Conservation (phyloP, 2,888 invertebrate species). For the Athalia rosae region DNA sequence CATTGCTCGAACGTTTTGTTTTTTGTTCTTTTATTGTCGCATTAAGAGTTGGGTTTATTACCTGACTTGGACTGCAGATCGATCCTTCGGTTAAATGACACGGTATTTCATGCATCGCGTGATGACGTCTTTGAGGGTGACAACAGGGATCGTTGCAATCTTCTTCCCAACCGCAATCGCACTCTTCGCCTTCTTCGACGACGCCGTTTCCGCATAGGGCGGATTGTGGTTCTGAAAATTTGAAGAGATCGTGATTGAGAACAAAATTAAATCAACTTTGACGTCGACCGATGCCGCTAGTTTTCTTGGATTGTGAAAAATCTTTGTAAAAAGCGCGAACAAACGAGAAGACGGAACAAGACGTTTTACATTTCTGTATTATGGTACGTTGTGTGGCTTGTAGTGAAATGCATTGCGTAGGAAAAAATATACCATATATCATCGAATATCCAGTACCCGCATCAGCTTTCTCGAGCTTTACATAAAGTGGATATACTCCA, state of each 20-base stretch:
- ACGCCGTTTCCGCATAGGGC: conserved; percentile 98
- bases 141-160: conserved; percentile 96
- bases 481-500: background rate
- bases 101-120: conserved; percentile 85
- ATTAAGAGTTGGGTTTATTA: conserved; percentile 64
- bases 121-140: conserved; percentile 88
- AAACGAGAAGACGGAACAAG: no score
- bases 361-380: no score
- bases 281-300: no score
- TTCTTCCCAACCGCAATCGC: conserved; percentile 98
- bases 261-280: background rate
- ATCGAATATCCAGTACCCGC: no score
- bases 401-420: no score
- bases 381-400: no score
- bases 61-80: conserved; percentile 87
- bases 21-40: conserved; percentile 32
- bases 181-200: conserved; percentile 96
- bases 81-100: conserved; percentile 88
- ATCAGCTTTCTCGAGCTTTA: no score
- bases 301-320: no score
- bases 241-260: background rate
- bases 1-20: conserved; percentile 7
- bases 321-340: no score
- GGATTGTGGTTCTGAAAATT: conserved; percentile 85
- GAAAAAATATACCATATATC: no score